phyloP scores from a whole-genome alignment of 2,113 vertebrate species.

The Taurulus bubalis region DNA sequence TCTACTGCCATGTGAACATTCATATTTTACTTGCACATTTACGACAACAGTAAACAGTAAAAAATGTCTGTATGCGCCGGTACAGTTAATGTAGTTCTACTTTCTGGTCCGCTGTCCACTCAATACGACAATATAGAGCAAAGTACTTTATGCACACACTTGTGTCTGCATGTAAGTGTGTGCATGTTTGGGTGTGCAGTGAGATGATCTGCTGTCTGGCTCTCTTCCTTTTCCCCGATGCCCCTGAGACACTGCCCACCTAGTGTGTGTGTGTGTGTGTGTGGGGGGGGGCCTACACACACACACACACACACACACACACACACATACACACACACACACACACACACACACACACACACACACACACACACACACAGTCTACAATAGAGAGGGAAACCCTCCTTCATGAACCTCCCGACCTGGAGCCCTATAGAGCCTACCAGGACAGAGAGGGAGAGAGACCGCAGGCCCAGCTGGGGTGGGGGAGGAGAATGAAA shows the following conservation, averaged over 20 bases:
- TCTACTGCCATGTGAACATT: conserved; percentile 20
- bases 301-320: no score
- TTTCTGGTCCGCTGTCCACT: neutral
- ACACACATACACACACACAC: neutral
- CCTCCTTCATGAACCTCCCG: conserved; percentile 73
- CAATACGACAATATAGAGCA: neutral
- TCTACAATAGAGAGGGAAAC: conserved; percentile 56
- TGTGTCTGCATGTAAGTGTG: conserved; percentile 16
- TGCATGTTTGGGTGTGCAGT: conserved; percentile 30
- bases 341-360: conserved; percentile 39
- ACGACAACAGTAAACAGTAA: neutral
- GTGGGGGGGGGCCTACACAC: no score
- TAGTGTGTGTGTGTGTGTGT: no score
- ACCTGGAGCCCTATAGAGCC: conserved; percentile 67
- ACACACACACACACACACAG: conserved; percentile 40
- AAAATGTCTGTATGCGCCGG: neutral
- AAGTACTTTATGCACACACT: neutral
- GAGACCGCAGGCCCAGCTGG: conserved; percentile 74
- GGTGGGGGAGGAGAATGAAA: conserved; percentile 61
- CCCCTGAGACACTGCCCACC: conserved; percentile 62
- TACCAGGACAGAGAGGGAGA: conserved; percentile 43
- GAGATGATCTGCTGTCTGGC: conserved; percentile 66
- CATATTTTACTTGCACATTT: conserved; percentile 2
- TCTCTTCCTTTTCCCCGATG: conserved; percentile 53
- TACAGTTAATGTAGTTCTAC: neutral